Conservation (phyloP, 2,888 invertebrate genomes). For the Strigamia crassipes region DNA sequence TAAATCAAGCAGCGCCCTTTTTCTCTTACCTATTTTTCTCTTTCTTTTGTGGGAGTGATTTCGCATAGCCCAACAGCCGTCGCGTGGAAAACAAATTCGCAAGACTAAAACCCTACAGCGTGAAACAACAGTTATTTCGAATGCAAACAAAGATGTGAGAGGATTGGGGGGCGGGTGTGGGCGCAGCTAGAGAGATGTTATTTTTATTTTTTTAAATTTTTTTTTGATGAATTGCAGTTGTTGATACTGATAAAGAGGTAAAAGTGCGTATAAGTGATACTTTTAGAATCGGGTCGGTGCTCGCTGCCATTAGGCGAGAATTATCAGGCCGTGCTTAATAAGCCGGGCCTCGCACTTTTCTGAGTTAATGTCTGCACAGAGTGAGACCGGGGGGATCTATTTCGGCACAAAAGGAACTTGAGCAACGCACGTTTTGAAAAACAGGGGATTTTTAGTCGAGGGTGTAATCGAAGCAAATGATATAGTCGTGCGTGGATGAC, state of each 20-base stretch:
- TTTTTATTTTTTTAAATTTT: not conserved
- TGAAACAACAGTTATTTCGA: slow-evolving; percentile 5
- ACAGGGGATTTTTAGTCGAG: not conserved
- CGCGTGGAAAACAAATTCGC: slow-evolving; percentile 10
- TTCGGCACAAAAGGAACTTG: slow-evolving; percentile 8
- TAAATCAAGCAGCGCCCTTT: slow-evolving; percentile 41
- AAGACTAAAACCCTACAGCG: slow-evolving; percentile 12
- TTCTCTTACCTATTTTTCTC: not conserved
- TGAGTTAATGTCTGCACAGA: slow-evolving; percentile 5
- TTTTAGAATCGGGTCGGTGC: not conserved
- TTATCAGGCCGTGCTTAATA: slow-evolving; percentile 21
- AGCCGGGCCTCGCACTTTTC: slow-evolving; percentile 21
- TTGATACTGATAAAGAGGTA: slow-evolving; percentile 16
- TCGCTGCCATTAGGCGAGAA: slow-evolving; percentile 12
- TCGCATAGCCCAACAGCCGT: not conserved
- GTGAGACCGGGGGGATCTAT: slow-evolving; percentile 12
- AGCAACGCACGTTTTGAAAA: slow-evolving; percentile 1
- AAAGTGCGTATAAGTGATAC: slow-evolving; percentile 5
- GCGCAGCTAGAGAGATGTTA: not conserved
- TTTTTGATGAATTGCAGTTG: not conserved
- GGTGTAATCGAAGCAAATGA: slow-evolving; percentile 21
- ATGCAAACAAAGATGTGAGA: not conserved
- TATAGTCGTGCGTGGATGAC: slow-evolving; percentile 25
- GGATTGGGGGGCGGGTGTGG: not conserved
- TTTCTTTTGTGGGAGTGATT: not conserved